Percentiles rank a stretch among this genome's conserved stretches.
phyloP scores from a whole-genome alignment of 2,797 vertebrate species.

The Ctenosaura bakeri region DNA sequence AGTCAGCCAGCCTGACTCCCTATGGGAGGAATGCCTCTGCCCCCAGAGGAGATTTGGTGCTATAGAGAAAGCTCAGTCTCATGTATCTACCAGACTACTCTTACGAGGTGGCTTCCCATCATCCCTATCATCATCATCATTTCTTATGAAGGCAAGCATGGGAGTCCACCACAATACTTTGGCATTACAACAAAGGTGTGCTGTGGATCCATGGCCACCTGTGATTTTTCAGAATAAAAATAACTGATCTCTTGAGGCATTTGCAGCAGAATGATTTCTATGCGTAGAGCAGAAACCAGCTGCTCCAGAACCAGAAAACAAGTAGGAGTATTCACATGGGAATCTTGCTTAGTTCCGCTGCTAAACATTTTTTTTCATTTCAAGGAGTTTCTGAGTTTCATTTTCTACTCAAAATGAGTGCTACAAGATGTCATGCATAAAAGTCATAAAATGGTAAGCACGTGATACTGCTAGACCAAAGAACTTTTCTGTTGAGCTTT shows the following conservation, averaged over 20 bases:
- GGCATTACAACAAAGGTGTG: not conserved
- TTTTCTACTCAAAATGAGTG: not conserved
- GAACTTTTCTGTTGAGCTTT: not conserved
- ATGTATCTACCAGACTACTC: no score
- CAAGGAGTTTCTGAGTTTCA: not conserved
- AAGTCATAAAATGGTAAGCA: not conserved
- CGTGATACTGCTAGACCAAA: not conserved
- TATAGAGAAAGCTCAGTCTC: no score
- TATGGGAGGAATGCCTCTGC: no score
- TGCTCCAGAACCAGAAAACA: conserved; percentile 22
- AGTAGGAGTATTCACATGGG: not conserved
- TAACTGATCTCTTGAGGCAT: conserved; percentile 23
- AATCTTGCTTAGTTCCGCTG: not conserved
- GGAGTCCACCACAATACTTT: not conserved
- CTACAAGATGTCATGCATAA: not conserved
- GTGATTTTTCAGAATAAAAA: conserved; percentile 29
- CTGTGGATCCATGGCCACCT: not conserved
- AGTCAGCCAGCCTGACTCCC: no score
- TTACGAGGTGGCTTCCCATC: no score
- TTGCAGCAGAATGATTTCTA: not conserved
- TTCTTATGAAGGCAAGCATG: no score
- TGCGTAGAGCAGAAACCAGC: not conserved
- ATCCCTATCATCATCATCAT: no score
- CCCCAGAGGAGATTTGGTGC: no score
- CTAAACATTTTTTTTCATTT: conserved; percentile 27